phyloP scores from a whole-genome alignment of 1,140 invertebrate species.

The Bilobella aurantiaca region DNA sequence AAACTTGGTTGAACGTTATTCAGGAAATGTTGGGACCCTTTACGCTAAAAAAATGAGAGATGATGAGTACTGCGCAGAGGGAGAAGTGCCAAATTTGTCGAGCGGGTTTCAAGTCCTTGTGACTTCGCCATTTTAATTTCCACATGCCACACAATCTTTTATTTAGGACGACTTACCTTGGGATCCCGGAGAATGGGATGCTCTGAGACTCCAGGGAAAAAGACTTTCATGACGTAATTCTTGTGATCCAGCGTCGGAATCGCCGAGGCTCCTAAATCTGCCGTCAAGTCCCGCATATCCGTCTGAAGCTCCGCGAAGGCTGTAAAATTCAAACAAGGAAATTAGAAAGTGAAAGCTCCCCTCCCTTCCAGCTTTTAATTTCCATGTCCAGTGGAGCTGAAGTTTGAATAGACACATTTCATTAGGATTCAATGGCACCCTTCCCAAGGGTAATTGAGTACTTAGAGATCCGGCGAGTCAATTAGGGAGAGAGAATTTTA shows the following conservation, averaged over 20 bases:
- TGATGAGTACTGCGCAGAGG: too few species aligned
- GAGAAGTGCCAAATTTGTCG: too few species aligned
- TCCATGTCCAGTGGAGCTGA: not conserved
- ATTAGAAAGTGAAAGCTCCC: not conserved
- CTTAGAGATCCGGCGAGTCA: not conserved
- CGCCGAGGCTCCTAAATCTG: conserved; percentile 86
- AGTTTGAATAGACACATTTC: not conserved
- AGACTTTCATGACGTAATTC: conserved; percentile 96
- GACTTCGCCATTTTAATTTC: too few species aligned
- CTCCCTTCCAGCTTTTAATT: not conserved
- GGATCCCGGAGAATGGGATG: conserved; percentile 81
- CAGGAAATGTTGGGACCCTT: too few species aligned
- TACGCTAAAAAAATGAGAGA: too few species aligned
- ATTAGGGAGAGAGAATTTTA: not conserved
- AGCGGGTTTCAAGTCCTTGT: too few species aligned
- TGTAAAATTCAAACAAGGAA: conserved; percentile 37
- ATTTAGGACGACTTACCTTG: conserved; percentile 49
- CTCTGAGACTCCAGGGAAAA: conserved; percentile 88
- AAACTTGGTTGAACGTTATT: too few species aligned
- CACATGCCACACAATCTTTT: too few species aligned
- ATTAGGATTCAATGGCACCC: not conserved
- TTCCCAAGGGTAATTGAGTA: not conserved
- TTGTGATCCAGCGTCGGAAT: conserved; percentile 92
- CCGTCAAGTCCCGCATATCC: conserved; percentile 95
- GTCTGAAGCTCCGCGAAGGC: conserved; percentile 98